A percentile compares a stretch with the other conserved stretches of the same genome.
These are phyloP conservation scores for Taeniopygia guttata DNA, from an alignment of 2,797 vertebrate species.

Conservation along the genomic window DNA sequence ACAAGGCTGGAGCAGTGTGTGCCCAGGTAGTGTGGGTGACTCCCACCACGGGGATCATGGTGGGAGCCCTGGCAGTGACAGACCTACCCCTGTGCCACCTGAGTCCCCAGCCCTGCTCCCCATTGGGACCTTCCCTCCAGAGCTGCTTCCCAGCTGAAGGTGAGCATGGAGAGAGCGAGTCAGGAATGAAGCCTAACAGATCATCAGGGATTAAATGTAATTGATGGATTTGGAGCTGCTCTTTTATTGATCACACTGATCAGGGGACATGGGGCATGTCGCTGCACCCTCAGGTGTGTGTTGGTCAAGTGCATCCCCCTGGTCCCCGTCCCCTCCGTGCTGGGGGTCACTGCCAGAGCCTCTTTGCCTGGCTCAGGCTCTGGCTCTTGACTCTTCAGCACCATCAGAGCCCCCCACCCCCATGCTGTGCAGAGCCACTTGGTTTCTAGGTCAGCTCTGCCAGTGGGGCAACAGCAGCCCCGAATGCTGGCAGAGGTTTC, in stretches of 20 bases:
- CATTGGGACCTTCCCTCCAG: neutral
- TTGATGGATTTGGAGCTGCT: neutral
- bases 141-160: neutral
- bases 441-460: neutral
- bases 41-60: neutral
- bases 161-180: neutral
- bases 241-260: neutral
- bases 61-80: neutral
- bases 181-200: neutral
- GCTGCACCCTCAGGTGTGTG: rapidly evolving
- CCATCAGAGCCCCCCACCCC: neutral
- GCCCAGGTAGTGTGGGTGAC: neutral
- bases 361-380: neutral
- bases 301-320: rapidly evolving
- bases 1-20: neutral
- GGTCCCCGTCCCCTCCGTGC: neutral
- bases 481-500: neutral
- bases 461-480: neutral
- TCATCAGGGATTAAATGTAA: neutral
- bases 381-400: neutral
- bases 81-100: neutral
- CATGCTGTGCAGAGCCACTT: rapidly evolving
- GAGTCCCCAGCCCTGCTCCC: neutral
- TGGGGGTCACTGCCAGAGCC: neutral
- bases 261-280: rapidly evolving